A percentile compares a stretch with the other conserved stretches of the same genome.
These are phyloP conservation scores for Rhinichthys osculus DNA, from an alignment of 2,797 vertebrate species.

Conservation along the genomic window DNA sequence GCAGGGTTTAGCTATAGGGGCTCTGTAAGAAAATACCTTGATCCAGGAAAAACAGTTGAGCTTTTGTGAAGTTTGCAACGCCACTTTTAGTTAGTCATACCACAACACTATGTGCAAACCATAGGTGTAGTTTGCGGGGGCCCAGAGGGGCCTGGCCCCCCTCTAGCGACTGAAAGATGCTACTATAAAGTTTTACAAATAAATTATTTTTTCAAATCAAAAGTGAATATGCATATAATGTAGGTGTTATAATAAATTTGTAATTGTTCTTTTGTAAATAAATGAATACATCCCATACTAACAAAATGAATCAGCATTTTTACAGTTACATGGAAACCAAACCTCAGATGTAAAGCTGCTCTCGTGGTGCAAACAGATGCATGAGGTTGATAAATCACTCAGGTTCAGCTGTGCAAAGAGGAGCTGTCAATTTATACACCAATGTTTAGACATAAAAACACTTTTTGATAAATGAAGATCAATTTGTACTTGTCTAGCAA, in stretches of 20 bases:
- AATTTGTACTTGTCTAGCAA: constrained; percentile 54
- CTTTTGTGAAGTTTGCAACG: not conserved
- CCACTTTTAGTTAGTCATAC: not conserved
- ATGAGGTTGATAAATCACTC: constrained; percentile 30
- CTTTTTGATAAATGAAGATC: constrained; percentile 52
- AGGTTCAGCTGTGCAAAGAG: constrained; percentile 21
- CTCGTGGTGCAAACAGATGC: not conserved
- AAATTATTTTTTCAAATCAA: not conserved
- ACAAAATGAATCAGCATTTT: not conserved
- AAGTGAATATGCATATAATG: not conserved
- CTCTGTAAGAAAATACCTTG: not conserved
- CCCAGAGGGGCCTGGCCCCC: not conserved
- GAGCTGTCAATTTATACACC: constrained; percentile 43
- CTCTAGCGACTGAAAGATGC: not conserved
- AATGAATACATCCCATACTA: not conserved
- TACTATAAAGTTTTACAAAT: not conserved
- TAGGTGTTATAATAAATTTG: not conserved
- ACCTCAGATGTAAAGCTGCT: not conserved
- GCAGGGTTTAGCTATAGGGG: not conserved
- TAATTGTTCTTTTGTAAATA: not conserved
- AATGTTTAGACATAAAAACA: constrained; percentile 26
- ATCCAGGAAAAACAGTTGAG: not conserved
- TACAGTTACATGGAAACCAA: not conserved
- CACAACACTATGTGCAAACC: not conserved
- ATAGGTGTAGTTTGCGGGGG: too few relatives aligned